A percentile compares a stretch with the other conserved stretches of the same genome.
These are phyloP conservation scores for Callosobruchus maculatus DNA, from an alignment of 2,888 invertebrate genomes.

Conservation along the genomic window DNA sequence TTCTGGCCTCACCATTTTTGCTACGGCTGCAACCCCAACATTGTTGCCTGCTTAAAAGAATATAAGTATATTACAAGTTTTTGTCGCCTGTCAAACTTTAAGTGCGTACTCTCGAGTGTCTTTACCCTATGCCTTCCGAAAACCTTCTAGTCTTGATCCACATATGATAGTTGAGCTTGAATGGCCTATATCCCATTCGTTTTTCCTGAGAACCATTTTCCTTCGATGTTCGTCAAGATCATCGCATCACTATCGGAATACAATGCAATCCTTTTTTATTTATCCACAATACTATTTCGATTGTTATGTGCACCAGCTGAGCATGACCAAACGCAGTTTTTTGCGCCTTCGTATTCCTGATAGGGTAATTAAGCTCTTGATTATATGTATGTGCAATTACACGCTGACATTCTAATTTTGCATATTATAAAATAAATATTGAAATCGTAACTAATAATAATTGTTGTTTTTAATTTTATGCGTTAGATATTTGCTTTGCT, in stretches of 20 bases:
- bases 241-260: not conserved
- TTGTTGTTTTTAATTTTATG: not conserved
- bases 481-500: not conserved
- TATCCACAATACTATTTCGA: not conserved
- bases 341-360: not conserved
- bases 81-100: too few relatives aligned
- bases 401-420: not conserved
- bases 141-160: too few relatives aligned
- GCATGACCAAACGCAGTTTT: not conserved
- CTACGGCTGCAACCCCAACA: too few relatives aligned
- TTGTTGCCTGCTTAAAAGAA: too few relatives aligned
- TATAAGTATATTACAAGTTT: too few relatives aligned
- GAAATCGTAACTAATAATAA: not conserved
- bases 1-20: too few relatives aligned
- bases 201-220: too few relatives aligned
- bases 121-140: too few relatives aligned
- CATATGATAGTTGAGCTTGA: too few relatives aligned
- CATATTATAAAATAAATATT: not conserved
- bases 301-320: not conserved
- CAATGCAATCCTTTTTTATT: not conserved
- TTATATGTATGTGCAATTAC: not conserved
- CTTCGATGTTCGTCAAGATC: not conserved
- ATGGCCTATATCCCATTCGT: too few relatives aligned
- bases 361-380: not conserved
- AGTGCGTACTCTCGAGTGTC: too few relatives aligned